Percentiles rank a stretch among this genome's conserved stretches.
Conservation (phyloP, 1,140 invertebrate species). For the Hylyphantes graminicola region DNA sequence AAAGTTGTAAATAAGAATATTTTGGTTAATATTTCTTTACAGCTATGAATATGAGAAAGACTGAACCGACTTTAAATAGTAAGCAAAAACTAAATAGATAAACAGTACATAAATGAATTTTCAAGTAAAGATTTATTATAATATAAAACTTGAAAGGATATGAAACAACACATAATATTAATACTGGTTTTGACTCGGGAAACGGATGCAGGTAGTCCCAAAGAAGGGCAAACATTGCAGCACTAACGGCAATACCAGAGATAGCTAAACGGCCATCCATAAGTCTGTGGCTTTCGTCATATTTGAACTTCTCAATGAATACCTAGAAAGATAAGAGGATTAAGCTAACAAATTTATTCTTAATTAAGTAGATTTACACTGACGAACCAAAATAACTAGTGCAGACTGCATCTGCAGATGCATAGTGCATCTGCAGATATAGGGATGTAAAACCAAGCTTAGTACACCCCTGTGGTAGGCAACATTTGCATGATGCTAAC, state of each 20-base stretch:
- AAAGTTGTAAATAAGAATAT: too few relatives aligned
- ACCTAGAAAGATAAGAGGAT: slow-evolving; percentile 71
- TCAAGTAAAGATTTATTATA: neutral
- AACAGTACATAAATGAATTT: neutral
- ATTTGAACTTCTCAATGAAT: slow-evolving; percentile 84
- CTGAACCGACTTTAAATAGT: too few relatives aligned
- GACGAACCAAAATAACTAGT: neutral
- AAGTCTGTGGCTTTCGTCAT: slow-evolving; percentile 87
- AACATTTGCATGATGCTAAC: too few relatives aligned
- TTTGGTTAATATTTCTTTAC: too few relatives aligned
- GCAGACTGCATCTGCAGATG: neutral
- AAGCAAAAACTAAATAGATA: too few relatives aligned
- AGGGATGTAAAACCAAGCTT: too few relatives aligned
- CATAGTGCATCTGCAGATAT: too few relatives aligned
- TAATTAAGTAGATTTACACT: neutral
- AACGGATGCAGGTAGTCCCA: slow-evolving; percentile 98
- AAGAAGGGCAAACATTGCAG: slow-evolving; percentile 91
- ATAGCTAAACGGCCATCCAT: slow-evolving; percentile 92
- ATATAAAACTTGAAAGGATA: slow-evolving; percentile 67
- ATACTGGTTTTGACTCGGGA: slow-evolving; percentile 82
- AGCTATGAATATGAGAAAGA: too few relatives aligned
- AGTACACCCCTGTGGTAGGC: too few relatives aligned
- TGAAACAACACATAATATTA: slow-evolving; percentile 72
- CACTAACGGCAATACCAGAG: slow-evolving; percentile 89
- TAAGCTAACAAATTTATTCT: neutral